Conservation (phyloP, 2,888 invertebrate genomes). For the Sialis fuliginosa region DNA sequence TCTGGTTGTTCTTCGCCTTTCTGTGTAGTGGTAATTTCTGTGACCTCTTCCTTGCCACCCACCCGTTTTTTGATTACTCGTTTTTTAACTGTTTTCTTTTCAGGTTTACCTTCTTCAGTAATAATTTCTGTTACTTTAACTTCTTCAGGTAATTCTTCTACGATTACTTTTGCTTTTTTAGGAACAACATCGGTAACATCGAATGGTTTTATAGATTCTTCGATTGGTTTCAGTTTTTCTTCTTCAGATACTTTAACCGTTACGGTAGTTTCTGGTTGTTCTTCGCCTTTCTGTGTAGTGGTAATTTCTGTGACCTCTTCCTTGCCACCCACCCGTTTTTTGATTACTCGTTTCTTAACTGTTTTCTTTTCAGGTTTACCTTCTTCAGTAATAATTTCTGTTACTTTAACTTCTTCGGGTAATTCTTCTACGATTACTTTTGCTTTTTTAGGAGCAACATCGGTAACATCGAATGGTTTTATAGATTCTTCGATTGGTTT, state of each 20-base stretch:
- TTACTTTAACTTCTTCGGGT: slow-evolving; percentile 19
- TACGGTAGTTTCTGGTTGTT: slow-evolving; percentile 9
- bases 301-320: slow-evolving; percentile 13
- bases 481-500: slow-evolving; percentile 10
- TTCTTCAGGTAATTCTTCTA: slow-evolving; percentile 7
- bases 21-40: slow-evolving; percentile 23
- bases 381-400: slow-evolving; percentile 8
- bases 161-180: too few relatives aligned
- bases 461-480: slow-evolving; percentile 8
- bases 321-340: slow-evolving; percentile 4
- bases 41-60: slow-evolving; percentile 12
- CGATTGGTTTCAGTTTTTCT: slow-evolving; percentile 7
- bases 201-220: too few relatives aligned
- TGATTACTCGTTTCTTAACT: slow-evolving; percentile 6
- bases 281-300: slow-evolving; percentile 17
- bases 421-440: slow-evolving; percentile 16
- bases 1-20: slow-evolving; percentile 21
- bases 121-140: slow-evolving; percentile 17
- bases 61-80: slow-evolving; percentile 12
- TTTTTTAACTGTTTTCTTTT: slow-evolving; percentile 15
- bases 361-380: slow-evolving; percentile 6
- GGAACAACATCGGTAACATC: too few relatives aligned
- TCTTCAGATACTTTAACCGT: slow-evolving; percentile 5
- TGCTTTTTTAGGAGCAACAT: slow-evolving; percentile 22
- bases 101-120: slow-evolving; percentile 14